These are phyloP conservation scores for Varecia variegata DNA, from an alignment of 2,797 vertebrate genomes.

Conservation along the genomic window DNA sequence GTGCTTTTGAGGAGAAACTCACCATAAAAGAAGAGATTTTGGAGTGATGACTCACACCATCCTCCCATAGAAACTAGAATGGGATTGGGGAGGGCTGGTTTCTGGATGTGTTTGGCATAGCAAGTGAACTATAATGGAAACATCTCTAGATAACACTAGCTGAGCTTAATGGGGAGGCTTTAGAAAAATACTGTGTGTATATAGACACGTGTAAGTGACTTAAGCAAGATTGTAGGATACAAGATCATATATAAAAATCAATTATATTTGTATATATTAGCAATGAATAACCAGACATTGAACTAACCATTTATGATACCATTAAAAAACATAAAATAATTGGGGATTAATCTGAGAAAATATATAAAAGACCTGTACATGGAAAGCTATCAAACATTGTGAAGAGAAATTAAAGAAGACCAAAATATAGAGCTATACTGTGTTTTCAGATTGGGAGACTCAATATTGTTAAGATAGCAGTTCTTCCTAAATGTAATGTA, in stretches of 20 bases:
- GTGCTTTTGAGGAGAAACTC: not conserved
- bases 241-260: not conserved
- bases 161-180: not conserved
- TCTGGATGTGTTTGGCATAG: not conserved
- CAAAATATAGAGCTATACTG: not conserved
- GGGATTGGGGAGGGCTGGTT: not conserved
- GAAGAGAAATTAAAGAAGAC: not conserved
- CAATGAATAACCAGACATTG: not conserved
- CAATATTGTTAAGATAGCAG: not conserved
- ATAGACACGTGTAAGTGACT: not conserved
- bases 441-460: not conserved
- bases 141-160: not conserved
- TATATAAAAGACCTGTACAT: not conserved
- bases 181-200: not conserved
- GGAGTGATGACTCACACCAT: not conserved
- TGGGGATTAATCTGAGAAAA: conserved; percentile 15
- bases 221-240: not conserved
- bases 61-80: not conserved
- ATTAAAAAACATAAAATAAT: conserved; percentile 19
- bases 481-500: not conserved
- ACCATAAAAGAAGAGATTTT: not conserved
- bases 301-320: not conserved
- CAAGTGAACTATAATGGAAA: not conserved
- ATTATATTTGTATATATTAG: not conserved
- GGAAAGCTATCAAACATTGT: not conserved